Percentiles rank a stretch among this genome's conserved stretches.
These are phyloP conservation scores for Dorcus parallelipipedus DNA, from an alignment of 2,888 invertebrate species.

Conservation along the genomic window DNA sequence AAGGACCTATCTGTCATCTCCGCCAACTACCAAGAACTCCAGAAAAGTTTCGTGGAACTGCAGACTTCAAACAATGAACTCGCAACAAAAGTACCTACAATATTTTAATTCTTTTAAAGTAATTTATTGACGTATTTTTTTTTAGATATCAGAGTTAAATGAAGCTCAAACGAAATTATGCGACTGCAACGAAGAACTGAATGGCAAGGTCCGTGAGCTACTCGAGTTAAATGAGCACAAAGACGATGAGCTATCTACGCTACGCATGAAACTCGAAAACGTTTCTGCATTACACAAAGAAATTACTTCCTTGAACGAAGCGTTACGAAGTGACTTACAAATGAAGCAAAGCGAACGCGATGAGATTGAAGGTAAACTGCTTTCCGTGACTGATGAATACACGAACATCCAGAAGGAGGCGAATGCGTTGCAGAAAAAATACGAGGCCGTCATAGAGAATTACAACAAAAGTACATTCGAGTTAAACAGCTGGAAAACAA, in stretches of 20 bases:
- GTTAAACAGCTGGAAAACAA: slow-evolving; percentile 12
- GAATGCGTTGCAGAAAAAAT: slow-evolving; percentile 9
- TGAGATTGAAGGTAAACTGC: not conserved
- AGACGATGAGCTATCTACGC: slow-evolving; percentile 1
- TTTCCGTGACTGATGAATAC: not conserved
- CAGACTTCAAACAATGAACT: slow-evolving; percentile 15
- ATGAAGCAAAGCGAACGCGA: not conserved
- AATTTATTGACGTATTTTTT: not conserved
- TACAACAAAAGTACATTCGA: slow-evolving; percentile 16
- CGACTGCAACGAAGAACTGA: not conserved
- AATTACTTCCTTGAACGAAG: not conserved
- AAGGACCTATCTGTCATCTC: slow-evolving; percentile 9
- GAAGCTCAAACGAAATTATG: not conserved
- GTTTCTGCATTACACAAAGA: not conserved
- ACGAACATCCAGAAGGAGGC: slow-evolving; percentile 9
- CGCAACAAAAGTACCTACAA: slow-evolving; percentile 11
- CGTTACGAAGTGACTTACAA: slow-evolving; percentile 1
- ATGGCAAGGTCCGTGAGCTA: not conserved
- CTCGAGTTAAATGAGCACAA: not conserved
- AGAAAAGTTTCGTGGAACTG: slow-evolving; percentile 10
- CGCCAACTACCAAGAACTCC: slow-evolving; percentile 10
- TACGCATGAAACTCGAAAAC: not conserved
- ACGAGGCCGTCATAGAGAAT: slow-evolving; percentile 12
- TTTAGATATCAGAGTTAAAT: slow-evolving; percentile 6
- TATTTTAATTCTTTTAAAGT: not conserved